Evolutionary conservation across 2,888 invertebrate species (phyloP), one percentile per base, ranked within the genome.

Genomic region (Geotrupes spiniger): DNA sequence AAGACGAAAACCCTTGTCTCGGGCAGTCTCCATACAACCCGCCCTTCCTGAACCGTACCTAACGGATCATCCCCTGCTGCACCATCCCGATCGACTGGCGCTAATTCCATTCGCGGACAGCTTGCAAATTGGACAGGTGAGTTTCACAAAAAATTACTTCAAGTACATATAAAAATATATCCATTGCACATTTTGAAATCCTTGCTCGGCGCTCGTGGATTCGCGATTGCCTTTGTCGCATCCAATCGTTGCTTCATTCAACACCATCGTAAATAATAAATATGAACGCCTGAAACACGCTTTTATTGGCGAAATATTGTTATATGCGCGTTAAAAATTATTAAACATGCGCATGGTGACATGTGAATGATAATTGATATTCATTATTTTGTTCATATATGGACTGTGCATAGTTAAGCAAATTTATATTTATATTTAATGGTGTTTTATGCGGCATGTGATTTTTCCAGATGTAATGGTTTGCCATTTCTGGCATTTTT

Each of bases 31-130:
- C 10, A 59, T 67, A 36, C 59, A 67, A 10, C 60, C 65, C 2
- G 62, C 69, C 10, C 60, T 63, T 14, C 63, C 56, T 29, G 54
- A 61, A 29, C 59, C 63, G 38, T 64, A 62, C 54, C 57, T 65
- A 42, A 63, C 64, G 25, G 70, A 71, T 59, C 71, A 71, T 49
- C 63, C 64, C 31, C 61, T 71, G 17, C 56, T 71, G 29, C 70
- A 72, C 31, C 74, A 76, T 62, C 75, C 74, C n/a, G 78, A 78
- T 61, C 63, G 78, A 37, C 65, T 78, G 57, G 76, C 78, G 25
- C 66, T 78, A 50, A 78, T 78, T 53, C 77, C 78, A 2, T 78
- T 76, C 61, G 76, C 77, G 36, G 76, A 78, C 57, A 75, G 75
- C 4, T 68, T 74, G 31, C 73, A 74, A 56, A 60, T 57, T 45